Percentiles rank a stretch among this genome's conserved stretches.
phyloP scores from a whole-genome alignment of 2,113 vertebrate species.

The Gnathonemus echidnorhynchus region DNA sequence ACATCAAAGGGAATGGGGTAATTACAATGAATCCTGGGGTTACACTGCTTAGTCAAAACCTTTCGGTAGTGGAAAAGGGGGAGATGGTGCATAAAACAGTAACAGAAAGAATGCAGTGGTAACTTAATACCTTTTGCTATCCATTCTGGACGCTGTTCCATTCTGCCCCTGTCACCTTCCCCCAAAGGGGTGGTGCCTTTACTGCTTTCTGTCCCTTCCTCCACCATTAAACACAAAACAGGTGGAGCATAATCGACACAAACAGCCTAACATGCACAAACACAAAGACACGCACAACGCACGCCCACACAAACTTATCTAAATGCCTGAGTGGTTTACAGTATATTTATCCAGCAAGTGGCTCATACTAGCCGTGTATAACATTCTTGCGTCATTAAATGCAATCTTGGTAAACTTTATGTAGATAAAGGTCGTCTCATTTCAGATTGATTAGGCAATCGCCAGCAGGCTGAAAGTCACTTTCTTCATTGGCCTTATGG shows the following conservation, averaged over 20 bases:
- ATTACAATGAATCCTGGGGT: background rate
- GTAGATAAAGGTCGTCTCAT: background rate
- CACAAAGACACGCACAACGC: background rate
- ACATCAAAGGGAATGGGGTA: background rate
- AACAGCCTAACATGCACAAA: background rate
- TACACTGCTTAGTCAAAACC: background rate
- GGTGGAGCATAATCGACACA: background rate
- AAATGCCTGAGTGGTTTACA: background rate
- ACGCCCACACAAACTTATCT: background rate
- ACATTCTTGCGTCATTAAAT: background rate
- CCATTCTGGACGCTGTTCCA: background rate
- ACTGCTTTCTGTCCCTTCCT: background rate
- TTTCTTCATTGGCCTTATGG: conserved; percentile 32
- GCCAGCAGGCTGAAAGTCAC: conserved; percentile 41
- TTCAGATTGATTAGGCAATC: conserved; percentile 36
- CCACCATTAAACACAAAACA: conserved; percentile 8
- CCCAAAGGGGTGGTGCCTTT: background rate
- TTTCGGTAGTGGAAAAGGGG: background rate
- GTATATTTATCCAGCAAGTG: background rate
- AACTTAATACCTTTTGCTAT: background rate
- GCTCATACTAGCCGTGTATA: background rate
- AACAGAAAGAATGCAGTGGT: background rate
- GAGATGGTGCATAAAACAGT: background rate
- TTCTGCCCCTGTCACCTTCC: background rate
- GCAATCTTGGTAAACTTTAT: background rate